Conservation (phyloP, 2,113 vertebrate genomes). For the Elgaria multicarinata region DNA sequence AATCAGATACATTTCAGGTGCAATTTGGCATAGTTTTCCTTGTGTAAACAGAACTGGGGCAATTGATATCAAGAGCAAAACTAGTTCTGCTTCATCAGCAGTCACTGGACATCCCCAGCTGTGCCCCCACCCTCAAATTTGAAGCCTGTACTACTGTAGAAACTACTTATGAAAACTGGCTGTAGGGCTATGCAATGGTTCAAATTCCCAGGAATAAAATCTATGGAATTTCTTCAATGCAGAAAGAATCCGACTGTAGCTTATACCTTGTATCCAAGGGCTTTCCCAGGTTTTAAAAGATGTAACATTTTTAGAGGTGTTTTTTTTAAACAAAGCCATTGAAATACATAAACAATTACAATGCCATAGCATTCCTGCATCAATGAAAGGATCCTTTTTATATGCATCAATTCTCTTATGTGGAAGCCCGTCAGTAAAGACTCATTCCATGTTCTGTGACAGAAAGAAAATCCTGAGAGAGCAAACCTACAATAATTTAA, state of each 20-base stretch:
- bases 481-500: background rate
- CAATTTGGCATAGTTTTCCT: background rate
- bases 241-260: background rate
- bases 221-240: background rate
- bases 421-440: background rate
- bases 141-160: background rate
- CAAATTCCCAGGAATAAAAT: background rate
- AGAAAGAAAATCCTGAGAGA: too few species aligned
- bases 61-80: constrained; percentile 31
- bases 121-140: background rate
- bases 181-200: constrained; percentile 12
- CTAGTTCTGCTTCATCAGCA: constrained; percentile 35
- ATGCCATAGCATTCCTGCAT: background rate
- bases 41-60: background rate
- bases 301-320: background rate
- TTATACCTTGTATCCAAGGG: constrained; percentile 2
- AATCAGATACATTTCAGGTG: constrained; percentile 31
- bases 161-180: background rate
- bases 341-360: background rate
- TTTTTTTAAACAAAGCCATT: background rate
- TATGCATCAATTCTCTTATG: background rate
- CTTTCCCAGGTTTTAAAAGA: background rate
- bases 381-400: background rate
- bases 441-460: too few species aligned
- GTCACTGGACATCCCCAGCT: background rate